A percentile compares a stretch with the other conserved stretches of the same genome.
Conservation (phyloP, 2,797 vertebrate species). For the Aulostomus chinensis region DNA sequence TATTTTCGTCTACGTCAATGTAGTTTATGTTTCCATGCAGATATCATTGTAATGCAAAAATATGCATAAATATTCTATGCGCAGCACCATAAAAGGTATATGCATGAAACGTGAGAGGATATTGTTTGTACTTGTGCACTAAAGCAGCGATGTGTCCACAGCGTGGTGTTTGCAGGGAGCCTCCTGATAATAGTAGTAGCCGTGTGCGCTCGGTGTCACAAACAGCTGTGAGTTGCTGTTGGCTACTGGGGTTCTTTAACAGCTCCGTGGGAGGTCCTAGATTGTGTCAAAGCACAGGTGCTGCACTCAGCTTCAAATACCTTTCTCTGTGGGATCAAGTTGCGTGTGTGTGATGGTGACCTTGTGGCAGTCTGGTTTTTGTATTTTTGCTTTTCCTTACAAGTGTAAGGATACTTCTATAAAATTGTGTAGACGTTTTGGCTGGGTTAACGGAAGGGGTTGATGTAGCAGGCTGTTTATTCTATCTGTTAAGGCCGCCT, state of each 20-base stretch:
- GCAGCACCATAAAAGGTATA: too few species aligned
- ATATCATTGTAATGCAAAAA: too few species aligned
- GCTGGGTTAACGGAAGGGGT: too few species aligned
- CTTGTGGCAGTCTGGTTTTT: neutral
- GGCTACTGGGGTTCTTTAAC: conserved; percentile 58
- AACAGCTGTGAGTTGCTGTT: conserved; percentile 36
- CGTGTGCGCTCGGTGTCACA: conserved; percentile 38
- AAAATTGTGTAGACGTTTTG: too few species aligned
- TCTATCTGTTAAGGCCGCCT: too few species aligned
- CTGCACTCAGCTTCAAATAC: conserved; percentile 50
- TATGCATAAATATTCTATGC: neutral
- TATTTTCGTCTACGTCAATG: too few species aligned
- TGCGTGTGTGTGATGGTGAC: conserved; percentile 4
- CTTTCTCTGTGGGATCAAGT: conserved; percentile 32
- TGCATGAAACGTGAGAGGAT: neutral
- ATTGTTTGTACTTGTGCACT: conserved; percentile 1
- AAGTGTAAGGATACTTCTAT: too few species aligned
- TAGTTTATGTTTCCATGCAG: neutral
- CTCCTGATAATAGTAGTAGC: conserved; percentile 40
- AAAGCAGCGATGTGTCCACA: conserved; percentile 6
- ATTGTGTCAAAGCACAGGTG: conserved; percentile 50
- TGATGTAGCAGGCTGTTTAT: neutral
- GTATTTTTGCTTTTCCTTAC: neutral
- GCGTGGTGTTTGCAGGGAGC: conserved; percentile 17
- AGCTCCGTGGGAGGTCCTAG: conserved; percentile 56